Conservation (phyloP, 2,797 vertebrate genomes). For the Triplophysa bombifrons region DNA sequence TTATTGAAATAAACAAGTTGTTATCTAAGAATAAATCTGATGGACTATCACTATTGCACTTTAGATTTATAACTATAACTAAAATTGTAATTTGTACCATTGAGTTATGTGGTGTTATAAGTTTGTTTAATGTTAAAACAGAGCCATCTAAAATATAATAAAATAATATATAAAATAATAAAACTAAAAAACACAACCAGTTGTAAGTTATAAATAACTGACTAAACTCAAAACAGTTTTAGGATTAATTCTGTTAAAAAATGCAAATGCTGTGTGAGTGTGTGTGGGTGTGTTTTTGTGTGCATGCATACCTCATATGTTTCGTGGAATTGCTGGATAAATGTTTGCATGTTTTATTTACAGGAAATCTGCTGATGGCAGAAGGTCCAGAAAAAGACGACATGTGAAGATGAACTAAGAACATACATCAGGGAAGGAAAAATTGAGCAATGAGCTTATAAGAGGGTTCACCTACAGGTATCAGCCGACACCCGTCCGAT, state of each 20-base stretch:
- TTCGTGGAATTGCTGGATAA: conserved; percentile 4
- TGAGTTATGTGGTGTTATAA: background rate
- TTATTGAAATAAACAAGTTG: conserved; percentile 1
- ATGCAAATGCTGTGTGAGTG: background rate
- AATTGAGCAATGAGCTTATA: background rate
- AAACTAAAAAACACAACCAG: background rate
- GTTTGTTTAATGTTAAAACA: background rate
- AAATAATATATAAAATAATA: too few relatives aligned
- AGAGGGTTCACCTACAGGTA: conserved; percentile 19
- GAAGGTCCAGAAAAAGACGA: background rate
- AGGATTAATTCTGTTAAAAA: background rate
- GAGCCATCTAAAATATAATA: background rate
- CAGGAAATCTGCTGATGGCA: conserved; percentile 37
- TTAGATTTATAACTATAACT: background rate
- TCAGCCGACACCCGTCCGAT: conserved; percentile 14
- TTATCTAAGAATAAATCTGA: background rate
- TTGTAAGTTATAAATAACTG: background rate
- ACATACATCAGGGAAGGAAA: conserved; percentile 2
- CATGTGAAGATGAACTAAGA: conserved; percentile 2
- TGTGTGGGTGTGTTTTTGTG: background rate
- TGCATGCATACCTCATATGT: background rate
- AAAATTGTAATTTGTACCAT: background rate
- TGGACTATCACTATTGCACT: background rate
- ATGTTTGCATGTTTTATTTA: conserved; percentile 23
- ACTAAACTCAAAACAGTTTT: background rate